These are phyloP conservation scores for Spea hammondii DNA, from an alignment of 2,797 vertebrate genomes.

Conservation along the genomic window DNA sequence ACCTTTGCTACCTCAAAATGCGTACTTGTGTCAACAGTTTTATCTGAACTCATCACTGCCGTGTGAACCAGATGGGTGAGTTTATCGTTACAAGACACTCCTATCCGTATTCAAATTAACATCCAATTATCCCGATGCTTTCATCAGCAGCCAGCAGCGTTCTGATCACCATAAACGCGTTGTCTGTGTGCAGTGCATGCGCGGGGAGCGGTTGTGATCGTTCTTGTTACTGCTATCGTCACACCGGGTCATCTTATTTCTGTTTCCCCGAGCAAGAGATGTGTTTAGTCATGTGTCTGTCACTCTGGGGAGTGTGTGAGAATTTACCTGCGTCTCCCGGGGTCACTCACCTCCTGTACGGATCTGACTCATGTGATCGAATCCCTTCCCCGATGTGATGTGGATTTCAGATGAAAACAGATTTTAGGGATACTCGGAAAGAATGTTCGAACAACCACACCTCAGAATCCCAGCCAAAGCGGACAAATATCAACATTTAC, in stretches of 20 bases:
- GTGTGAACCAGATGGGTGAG: slow-evolving; percentile 35
- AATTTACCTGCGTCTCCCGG: slow-evolving; percentile 10
- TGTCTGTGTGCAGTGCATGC: neutral
- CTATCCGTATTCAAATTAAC: slow-evolving; percentile 14
- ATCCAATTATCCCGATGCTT: slow-evolving; percentile 19
- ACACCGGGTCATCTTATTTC: neutral
- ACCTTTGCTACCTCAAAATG: neutral
- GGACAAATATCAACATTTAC: too few species aligned
- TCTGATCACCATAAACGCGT: neutral
- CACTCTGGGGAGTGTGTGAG: slow-evolving; percentile 30
- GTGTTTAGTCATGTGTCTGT: slow-evolving; percentile 44
- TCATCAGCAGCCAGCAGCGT: neutral
- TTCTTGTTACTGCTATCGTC: slow-evolving; percentile 7
- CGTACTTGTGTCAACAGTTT: slow-evolving; percentile 1
- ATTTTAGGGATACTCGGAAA: neutral
- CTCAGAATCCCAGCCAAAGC: too few species aligned
- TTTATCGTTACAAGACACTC: slow-evolving; percentile 24
- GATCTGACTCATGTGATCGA: slow-evolving; percentile 23
- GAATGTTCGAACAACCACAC: too few species aligned
- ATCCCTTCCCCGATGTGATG: slow-evolving; percentile 1
- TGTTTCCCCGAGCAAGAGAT: neutral
- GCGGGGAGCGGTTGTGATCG: neutral
- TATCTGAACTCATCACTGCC: neutral
- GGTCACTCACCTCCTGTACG: slow-evolving; percentile 20
- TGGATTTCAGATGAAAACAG: neutral